A percentile compares a stretch with the other conserved stretches of the same genome.
Conservation (phyloP, 1,140 invertebrate species). For the Steinernema khuongi region DNA sequence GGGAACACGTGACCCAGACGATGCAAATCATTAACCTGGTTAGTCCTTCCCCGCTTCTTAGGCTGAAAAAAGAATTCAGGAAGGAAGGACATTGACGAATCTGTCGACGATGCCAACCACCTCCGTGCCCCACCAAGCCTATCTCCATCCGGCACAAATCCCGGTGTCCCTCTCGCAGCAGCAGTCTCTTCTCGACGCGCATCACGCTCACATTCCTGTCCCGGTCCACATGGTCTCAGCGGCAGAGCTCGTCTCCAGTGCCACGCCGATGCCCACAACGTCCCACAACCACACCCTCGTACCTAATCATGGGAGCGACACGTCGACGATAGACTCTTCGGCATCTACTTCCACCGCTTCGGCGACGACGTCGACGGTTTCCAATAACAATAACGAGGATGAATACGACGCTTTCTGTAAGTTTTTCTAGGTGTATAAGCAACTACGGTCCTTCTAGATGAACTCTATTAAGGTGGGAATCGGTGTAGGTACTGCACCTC, state of each 20-base stretch:
- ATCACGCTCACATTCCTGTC: neutral
- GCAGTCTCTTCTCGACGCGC: neutral
- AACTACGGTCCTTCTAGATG: too few species aligned
- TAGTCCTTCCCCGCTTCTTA: neutral
- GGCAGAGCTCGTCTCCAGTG: neutral
- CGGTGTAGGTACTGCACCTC: too few species aligned
- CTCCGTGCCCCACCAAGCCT: neutral
- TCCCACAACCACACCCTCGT: neutral
- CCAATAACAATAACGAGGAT: neutral
- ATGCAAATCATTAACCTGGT: neutral
- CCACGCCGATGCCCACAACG: neutral
- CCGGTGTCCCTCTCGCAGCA: neutral
- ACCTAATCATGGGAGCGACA: too few species aligned
- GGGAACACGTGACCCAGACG: neutral
- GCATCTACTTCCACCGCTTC: neutral
- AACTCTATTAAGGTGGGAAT: too few species aligned
- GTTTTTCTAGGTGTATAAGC: too few species aligned
- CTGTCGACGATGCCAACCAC: neutral
- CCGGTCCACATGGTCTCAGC: neutral
- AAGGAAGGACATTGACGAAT: slow-evolving; percentile 1
- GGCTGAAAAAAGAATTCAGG: neutral
- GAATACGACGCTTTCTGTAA: slow-evolving; percentile 16
- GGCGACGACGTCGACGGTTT: neutral
- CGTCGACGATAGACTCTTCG: neutral
- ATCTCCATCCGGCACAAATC: neutral